These are phyloP conservation scores for Drosophila miranda DNA, from an alignment of 1,140 invertebrate genomes.

Conservation along the genomic window DNA sequence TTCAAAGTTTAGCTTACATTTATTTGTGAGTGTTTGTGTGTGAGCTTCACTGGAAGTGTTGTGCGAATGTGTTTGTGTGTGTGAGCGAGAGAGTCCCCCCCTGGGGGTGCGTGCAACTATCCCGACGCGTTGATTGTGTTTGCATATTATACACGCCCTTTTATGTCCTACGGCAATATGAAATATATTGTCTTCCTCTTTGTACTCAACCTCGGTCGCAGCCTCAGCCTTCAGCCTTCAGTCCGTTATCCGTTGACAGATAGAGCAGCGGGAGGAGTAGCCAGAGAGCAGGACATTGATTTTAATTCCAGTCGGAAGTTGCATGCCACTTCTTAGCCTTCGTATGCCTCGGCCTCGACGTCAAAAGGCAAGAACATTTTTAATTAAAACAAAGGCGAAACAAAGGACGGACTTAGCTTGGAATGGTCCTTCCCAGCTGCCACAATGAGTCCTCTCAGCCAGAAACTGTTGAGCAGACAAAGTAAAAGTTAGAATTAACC, in stretches of 20 bases:
- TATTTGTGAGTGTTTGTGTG: constrained; percentile 46
- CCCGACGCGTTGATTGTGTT: constrained; percentile 77
- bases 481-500: constrained; percentile 16
- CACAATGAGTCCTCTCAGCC: constrained; percentile 18
- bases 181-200: constrained; percentile 67
- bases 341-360: constrained; percentile 23
- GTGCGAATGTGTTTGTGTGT: constrained; percentile 38
- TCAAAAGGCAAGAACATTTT: constrained; percentile 34
- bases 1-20: constrained; percentile 80
- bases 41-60: constrained; percentile 66
- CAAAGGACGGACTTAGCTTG: constrained; percentile 20
- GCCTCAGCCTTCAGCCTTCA: constrained; percentile 32
- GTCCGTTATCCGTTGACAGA: constrained; percentile 52
- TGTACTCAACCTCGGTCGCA: constrained; percentile 8
- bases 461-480: constrained; percentile 23
- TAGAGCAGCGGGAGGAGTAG: constrained; percentile 1
- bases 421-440: constrained; percentile 45
- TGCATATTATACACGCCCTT: constrained; percentile 80
- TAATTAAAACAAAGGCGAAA: constrained; percentile 50
- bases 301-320: constrained; percentile 67
- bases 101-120: constrained; percentile 56
- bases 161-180: constrained; percentile 78
- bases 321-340: constrained; percentile 21
- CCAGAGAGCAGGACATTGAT: constrained; percentile 62
- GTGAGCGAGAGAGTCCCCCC: constrained; percentile 9